phyloP scores from a whole-genome alignment of 2,113 vertebrate genomes.

The Cavia aperea region DNA sequence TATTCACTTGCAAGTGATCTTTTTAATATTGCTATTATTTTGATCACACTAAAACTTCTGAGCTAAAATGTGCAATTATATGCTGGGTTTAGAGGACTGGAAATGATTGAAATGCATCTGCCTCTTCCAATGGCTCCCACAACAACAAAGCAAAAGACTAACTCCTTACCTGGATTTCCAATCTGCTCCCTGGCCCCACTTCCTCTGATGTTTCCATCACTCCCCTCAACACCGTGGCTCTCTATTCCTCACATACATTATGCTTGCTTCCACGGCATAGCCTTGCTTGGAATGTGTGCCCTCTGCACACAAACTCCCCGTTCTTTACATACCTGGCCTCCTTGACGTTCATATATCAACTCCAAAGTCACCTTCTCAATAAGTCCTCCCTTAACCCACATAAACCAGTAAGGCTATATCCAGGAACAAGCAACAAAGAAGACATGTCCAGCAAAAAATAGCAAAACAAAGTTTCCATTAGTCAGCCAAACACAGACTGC shows the following conservation, averaged over 20 bases:
- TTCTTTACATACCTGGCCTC: background rate
- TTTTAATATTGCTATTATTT: constrained; percentile 45
- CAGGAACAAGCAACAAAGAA: background rate
- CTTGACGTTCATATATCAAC: background rate
- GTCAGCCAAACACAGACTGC: fast-evolving
- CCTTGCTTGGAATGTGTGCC: background rate
- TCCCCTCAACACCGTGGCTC: background rate
- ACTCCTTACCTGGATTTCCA: background rate
- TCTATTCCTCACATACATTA: background rate
- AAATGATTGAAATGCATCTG: background rate
- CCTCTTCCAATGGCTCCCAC: background rate
- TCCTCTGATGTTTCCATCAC: background rate
- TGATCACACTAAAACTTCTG: constrained; percentile 29
- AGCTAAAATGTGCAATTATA: constrained; percentile 27
- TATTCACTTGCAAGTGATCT: constrained; percentile 43
- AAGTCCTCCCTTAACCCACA: background rate
- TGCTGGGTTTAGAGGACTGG: background rate
- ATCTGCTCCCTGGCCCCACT: background rate
- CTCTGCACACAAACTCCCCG: background rate
- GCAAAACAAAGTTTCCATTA: background rate
- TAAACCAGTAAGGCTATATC: background rate
- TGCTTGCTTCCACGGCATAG: background rate
- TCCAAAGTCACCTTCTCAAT: background rate
- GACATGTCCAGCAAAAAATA: background rate
- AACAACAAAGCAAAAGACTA: background rate